A percentile compares a stretch with the other conserved stretches of the same genome.
phyloP scores from a whole-genome alignment of 2,113 vertebrate species.

The Aramus guarauna region DNA sequence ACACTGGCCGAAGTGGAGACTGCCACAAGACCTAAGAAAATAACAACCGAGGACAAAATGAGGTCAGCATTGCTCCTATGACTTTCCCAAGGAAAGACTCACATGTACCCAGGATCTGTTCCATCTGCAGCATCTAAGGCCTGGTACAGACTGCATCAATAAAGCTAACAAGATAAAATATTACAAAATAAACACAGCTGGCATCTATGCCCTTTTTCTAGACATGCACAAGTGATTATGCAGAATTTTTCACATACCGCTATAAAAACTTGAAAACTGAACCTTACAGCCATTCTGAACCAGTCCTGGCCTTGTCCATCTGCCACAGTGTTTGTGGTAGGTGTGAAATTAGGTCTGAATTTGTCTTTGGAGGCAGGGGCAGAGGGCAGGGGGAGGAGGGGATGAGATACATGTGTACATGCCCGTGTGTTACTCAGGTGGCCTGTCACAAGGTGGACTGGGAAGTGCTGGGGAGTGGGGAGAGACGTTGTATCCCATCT shows the following conservation, averaged over 20 bases:
- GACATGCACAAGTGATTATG: neutral
- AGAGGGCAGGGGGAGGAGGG: neutral
- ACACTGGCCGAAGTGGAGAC: neutral
- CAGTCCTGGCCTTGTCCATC: accelerated
- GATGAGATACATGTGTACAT: accelerated
- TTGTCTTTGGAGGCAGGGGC: neutral
- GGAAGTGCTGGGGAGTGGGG: neutral
- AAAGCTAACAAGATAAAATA: neutral
- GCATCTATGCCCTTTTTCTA: neutral
- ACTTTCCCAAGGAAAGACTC: neutral
- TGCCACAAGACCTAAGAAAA: neutral
- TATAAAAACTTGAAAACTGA: neutral
- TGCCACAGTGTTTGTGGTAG: accelerated
- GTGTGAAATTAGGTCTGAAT: neutral
- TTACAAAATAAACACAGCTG: neutral
- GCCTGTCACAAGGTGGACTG: neutral
- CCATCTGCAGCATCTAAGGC: neutral
- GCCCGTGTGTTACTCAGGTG: neutral
- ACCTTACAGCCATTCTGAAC: neutral
- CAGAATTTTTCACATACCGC: neutral
- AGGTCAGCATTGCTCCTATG: neutral
- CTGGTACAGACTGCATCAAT: neutral
- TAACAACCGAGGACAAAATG: neutral
- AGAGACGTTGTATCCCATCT: neutral
- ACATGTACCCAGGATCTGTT: accelerated